Evolutionary conservation across 2,113 vertebrate genomes (phyloP).

Genomic region (Propithecus coquereli): DNA sequence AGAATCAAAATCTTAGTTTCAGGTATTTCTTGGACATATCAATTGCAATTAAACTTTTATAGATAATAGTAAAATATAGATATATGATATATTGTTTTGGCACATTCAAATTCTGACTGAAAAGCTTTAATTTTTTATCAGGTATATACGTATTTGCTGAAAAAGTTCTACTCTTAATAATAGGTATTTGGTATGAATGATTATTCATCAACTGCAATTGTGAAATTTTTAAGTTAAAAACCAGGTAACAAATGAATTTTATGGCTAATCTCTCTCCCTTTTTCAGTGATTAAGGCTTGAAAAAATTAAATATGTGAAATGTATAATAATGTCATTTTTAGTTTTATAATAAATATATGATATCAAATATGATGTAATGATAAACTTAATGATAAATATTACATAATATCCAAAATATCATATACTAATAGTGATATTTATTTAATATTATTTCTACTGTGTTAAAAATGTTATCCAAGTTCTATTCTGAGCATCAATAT

Average conservation of each 20-base stretch:
- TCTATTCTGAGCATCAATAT: neutral
- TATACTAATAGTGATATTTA: neutral
- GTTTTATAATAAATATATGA: neutral
- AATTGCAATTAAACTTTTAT: slow-evolving; percentile 27
- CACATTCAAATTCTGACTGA: neutral
- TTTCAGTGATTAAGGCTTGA: neutral
- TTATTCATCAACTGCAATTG: neutral
- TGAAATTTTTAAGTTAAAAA: neutral
- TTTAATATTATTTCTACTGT: neutral
- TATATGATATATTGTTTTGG: neutral
- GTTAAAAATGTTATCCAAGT: neutral
- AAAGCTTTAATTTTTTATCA: neutral
- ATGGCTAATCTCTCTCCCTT: neutral
- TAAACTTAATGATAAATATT: neutral
- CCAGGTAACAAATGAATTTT: neutral
- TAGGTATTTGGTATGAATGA: neutral
- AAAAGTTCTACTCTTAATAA: neutral
- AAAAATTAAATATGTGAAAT: neutral
- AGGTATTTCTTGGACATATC: neutral
- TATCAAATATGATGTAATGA: neutral
- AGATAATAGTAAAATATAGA: neutral
- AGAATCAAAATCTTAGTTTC: neutral
- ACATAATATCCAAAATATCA: neutral
- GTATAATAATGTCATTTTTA: neutral
- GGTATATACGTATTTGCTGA: neutral